Evolutionary conservation across 2,888 invertebrate genomes (phyloP).

Genomic region (Saturnia pavonia): DNA sequence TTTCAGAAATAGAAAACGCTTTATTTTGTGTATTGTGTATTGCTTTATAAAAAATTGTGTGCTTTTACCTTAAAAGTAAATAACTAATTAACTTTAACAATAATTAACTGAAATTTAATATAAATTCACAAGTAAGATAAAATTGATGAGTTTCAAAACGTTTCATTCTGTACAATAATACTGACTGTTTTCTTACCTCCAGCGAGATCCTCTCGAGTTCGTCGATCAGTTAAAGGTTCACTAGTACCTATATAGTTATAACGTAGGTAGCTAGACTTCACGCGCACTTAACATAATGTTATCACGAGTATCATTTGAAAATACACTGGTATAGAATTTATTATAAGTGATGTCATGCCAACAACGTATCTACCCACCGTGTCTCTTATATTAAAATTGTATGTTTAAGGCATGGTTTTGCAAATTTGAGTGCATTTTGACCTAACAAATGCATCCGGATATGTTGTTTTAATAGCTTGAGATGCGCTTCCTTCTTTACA

Average conservation of each 20-base stretch:
- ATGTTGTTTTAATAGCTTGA: slow-evolving; percentile 23
- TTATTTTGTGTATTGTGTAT: no score
- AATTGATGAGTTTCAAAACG: background rate
- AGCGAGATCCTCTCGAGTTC: slow-evolving; percentile 61
- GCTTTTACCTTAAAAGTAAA: no score
- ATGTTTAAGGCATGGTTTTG: slow-evolving; percentile 68
- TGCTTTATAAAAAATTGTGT: no score
- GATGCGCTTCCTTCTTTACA: slow-evolving; percentile 41
- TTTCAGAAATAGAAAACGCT: no score
- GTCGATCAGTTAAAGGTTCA: slow-evolving; percentile 61
- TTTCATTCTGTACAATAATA: background rate
- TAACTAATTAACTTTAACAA: background rate
- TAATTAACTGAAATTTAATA: background rate
- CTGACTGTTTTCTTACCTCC: slow-evolving; percentile 23
- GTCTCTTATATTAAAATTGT: slow-evolving; percentile 3
- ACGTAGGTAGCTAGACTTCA: slow-evolving; percentile 52
- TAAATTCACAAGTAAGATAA: no score
- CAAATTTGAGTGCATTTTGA: slow-evolving; percentile 55
- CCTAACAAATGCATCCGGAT: slow-evolving; percentile 58
- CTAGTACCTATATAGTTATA: slow-evolving; percentile 36
- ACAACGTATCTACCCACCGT: slow-evolving; percentile 36
- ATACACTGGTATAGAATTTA: slow-evolving; percentile 24
- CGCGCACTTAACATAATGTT: slow-evolving; percentile 27
- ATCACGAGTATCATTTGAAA: slow-evolving; percentile 27
- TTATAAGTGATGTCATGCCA: slow-evolving; percentile 73